A percentile compares a stretch with the other conserved stretches of the same genome.
Conservation (phyloP, 2,888 invertebrate species). For the Drosophila subsilvestris region DNA sequence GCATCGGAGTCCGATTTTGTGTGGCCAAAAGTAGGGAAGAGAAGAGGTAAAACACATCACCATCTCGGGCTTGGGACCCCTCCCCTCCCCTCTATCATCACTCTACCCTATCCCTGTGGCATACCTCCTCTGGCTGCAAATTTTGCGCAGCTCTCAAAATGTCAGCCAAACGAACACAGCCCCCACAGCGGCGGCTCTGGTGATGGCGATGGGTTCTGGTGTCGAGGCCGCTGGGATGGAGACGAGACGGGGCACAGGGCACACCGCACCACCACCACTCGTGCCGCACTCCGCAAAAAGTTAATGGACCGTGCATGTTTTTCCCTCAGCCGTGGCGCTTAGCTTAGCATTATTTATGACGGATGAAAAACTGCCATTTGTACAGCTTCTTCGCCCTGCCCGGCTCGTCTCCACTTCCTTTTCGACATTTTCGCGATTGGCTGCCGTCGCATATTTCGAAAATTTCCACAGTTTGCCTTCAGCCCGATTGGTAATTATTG, state of each 20-base stretch:
- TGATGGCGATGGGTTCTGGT: slow-evolving; percentile 39
- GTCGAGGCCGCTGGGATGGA: slow-evolving; percentile 57
- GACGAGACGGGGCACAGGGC: slow-evolving; percentile 34
- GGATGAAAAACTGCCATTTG: slow-evolving; percentile 77
- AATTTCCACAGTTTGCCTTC: slow-evolving; percentile 52
- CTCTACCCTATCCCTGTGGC: slow-evolving; percentile 9
- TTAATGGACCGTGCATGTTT: slow-evolving; percentile 84
- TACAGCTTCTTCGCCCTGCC: slow-evolving; percentile 23
- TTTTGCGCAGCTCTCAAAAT: slow-evolving; percentile 57
- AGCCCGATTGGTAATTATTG: slow-evolving; percentile 25
- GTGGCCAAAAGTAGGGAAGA: slow-evolving; percentile 41
- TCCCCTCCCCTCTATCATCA: no score
- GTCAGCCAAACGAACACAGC: slow-evolving; percentile 33
- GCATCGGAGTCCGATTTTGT: slow-evolving; percentile 7
- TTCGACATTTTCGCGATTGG: slow-evolving; percentile 50
- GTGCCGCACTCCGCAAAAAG: slow-evolving; percentile 67
- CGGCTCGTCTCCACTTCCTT: slow-evolving; percentile 55
- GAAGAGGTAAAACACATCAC: slow-evolving; percentile 39
- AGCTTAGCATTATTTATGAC: slow-evolving; percentile 84
- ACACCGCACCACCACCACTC: background rate
- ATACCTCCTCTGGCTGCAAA: slow-evolving; percentile 36
- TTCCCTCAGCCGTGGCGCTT: slow-evolving; percentile 84
- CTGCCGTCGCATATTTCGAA: slow-evolving; percentile 61
- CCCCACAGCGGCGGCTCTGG: background rate
- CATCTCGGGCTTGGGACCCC: slow-evolving; percentile 32